Percentiles rank a stretch among this genome's conserved stretches.
Evolutionary conservation across 2,888 invertebrate genomes (phyloP).

Genomic region (Drosophila seclusa): DNA sequence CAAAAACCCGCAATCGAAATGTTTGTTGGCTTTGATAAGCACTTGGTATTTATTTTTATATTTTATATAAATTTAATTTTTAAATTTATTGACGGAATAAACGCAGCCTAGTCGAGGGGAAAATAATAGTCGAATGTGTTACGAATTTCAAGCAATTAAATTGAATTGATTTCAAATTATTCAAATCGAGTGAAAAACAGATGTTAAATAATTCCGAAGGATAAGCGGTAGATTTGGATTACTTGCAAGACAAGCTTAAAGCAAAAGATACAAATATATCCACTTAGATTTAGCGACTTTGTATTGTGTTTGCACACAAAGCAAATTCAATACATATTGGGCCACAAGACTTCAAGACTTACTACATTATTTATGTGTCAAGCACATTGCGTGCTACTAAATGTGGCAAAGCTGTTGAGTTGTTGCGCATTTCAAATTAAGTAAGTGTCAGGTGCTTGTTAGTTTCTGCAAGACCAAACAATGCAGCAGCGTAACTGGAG

Average conservation of each 20-base stretch:
- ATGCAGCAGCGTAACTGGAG: background rate
- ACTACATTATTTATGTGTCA: background rate
- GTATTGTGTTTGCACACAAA: background rate
- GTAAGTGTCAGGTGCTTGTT: slow-evolving; percentile 23
- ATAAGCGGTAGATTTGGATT: background rate
- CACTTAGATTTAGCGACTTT: background rate
- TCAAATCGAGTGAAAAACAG: slow-evolving; percentile 3
- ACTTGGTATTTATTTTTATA: slow-evolving; percentile 22
- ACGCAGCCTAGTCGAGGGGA: slow-evolving; percentile 23
- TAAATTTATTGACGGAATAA: slow-evolving; percentile 10
- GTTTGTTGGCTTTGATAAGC: slow-evolving; percentile 12
- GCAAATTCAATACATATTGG: background rate
- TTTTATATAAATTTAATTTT: background rate
- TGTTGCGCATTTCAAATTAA: slow-evolving; percentile 8
- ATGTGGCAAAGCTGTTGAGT: background rate
- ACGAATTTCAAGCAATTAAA: slow-evolving; percentile 2
- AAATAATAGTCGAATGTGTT: slow-evolving; percentile 17
- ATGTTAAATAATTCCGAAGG: background rate
- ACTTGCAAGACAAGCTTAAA: background rate
- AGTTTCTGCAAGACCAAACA: slow-evolving; percentile 12
- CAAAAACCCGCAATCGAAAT: slow-evolving; percentile 8
- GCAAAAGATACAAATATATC: background rate
- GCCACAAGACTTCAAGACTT: background rate
- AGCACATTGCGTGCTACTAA: background rate
- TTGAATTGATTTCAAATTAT: background rate